Base-by-base conservation (phyloP, 2,797 vertebrate species). In the Nannoperca obscura region DNA sequence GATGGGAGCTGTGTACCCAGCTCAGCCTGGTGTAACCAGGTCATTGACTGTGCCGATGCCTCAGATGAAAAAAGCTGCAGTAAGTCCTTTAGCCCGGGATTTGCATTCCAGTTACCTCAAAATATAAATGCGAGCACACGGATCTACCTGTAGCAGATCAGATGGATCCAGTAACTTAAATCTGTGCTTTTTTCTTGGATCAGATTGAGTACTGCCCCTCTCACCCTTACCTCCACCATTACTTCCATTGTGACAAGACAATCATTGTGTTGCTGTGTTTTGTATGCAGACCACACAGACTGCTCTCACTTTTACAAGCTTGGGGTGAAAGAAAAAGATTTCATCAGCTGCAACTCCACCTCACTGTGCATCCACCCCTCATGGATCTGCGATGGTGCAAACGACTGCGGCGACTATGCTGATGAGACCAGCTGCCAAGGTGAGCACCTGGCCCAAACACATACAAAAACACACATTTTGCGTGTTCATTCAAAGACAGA, bases 331-430 rank as follows among this genome's bases (percentile, higher is more conserved):
- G 96, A 97, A 78, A 95, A 95, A 50, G 96, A 96, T 78, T 99
- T 99, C 90, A 92, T 99, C 92, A 96, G 95, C 82, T 99, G 98
- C 91, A 99, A 99, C 94, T 97, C 97, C 5, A 99, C 98, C 53
- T 98, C 98, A 0, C 95, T 99, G 70, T 99, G 98, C 90, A 93
- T 99, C 91, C 96, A 99, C 90, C 96, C 96, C 6, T 95, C 96
- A 38, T 99, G 98, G 98, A 94, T 98, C 88, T 99, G 98, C 11
- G 98, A 99, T 74, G 98, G 98, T 2, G 96, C 98, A 76, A 99
- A 99, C 38, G 98, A 99, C 93, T 99, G 98, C 7, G 98, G 98
- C 58, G 98, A 99, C 95, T 99, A 97, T 40, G 96, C 96, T 9
- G 98, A 99, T 82, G 98, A 99, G 93, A 92, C 96, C 63, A 97